These are phyloP conservation scores for Zeugodacus cucurbitae DNA, from an alignment of 1,140 invertebrate species.

Conservation along the genomic window DNA sequence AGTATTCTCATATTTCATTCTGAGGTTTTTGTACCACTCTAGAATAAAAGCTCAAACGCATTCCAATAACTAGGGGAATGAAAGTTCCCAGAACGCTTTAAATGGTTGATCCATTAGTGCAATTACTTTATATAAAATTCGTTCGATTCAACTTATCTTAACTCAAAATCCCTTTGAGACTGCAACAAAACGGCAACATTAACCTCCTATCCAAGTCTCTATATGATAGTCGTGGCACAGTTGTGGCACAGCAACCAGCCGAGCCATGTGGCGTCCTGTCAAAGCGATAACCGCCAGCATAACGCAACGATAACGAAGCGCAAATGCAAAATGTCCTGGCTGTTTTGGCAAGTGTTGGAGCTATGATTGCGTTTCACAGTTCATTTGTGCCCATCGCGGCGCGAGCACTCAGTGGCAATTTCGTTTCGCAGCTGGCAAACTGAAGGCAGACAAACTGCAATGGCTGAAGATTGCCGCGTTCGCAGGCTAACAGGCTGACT, in stretches of 20 bases:
- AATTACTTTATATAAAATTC: too few species aligned
- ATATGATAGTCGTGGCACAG: not conserved
- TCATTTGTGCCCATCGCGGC: not conserved
- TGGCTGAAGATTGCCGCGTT: not conserved
- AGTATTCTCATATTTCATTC: too few species aligned
- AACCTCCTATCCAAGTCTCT: not conserved
- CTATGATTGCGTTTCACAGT: constrained; percentile 35
- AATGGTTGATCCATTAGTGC: too few species aligned
- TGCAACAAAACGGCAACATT: too few species aligned
- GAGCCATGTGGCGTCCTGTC: not conserved
- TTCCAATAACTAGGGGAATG: too few species aligned
- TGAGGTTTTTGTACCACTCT: too few species aligned
- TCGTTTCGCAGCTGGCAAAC: not conserved
- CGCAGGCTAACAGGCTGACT: not conserved
- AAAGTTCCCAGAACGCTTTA: too few species aligned
- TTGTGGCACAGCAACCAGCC: not conserved
- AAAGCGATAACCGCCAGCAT: constrained; percentile 13
- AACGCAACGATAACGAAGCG: constrained; percentile 18
- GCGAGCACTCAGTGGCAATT: constrained; percentile 33
- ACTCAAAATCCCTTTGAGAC: too few species aligned
- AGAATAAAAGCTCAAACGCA: too few species aligned
- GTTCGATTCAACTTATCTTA: too few species aligned
- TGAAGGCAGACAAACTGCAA: not conserved
- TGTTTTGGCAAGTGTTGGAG: not conserved
- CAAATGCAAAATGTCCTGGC: not conserved